phyloP scores from a whole-genome alignment of 1,140 invertebrate species.

The Galendromus occidentalis region DNA sequence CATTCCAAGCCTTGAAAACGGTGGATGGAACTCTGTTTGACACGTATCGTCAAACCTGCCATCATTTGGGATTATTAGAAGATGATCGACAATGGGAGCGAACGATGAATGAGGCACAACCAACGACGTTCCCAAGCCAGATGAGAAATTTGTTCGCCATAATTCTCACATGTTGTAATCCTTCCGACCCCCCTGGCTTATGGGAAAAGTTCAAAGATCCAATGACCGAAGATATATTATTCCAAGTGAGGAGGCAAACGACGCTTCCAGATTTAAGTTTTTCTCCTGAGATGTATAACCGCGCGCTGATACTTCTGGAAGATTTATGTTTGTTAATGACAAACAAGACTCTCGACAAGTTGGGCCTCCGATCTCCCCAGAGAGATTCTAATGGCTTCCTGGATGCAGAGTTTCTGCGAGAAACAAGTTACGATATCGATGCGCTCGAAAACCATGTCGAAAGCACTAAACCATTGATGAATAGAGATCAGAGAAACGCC shows the following conservation, averaged over 20 bases:
- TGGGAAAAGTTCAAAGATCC: conserved; percentile 16
- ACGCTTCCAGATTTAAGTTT: neutral
- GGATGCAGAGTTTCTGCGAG: neutral
- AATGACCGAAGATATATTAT: conserved; percentile 15
- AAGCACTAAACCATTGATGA: neutral
- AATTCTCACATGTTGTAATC: conserved; percentile 27
- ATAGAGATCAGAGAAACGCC: neutral
- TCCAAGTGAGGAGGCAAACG: neutral
- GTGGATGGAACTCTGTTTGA: conserved; percentile 28
- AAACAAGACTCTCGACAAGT: neutral
- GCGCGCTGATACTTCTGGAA: conserved; percentile 16
- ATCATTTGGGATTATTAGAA: conserved; percentile 24
- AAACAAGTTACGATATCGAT: neutral
- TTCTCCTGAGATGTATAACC: conserved; percentile 11
- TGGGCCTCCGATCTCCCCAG: neutral
- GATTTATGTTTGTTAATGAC: neutral
- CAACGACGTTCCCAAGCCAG: conserved; percentile 24
- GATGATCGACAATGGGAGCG: conserved; percentile 26
- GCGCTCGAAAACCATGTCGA: conserved; percentile 8
- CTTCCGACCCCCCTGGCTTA: conserved; percentile 14
- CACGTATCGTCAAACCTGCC: conserved; percentile 29
- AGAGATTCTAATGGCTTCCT: neutral
- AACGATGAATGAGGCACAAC: conserved; percentile 25
- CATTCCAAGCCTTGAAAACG: conserved; percentile 27
- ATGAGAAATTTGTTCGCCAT: conserved; percentile 24